Base-by-base conservation (phyloP, 2,797 vertebrate species). In the Xenopus petersii region DNA sequence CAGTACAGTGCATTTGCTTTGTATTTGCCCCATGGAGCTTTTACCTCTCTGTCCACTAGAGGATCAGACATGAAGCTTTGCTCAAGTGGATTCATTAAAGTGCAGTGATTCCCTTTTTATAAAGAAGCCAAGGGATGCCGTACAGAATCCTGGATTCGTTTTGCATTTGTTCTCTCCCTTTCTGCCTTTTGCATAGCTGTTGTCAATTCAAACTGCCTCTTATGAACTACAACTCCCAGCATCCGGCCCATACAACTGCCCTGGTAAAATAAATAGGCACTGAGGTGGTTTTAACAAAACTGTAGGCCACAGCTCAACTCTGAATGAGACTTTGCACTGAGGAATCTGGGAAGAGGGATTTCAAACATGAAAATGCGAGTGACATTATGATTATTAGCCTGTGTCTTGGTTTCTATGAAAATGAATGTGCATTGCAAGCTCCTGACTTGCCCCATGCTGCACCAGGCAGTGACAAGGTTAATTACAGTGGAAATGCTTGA, bases 31-130 rank as follows among this genome's bases (percentile, higher is more conserved):
- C 82, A 71, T 80, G 79, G 82, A 88, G 92, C 87, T 79, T 79
- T 90, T 51, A 12, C 1, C 81, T 47, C 80, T 83, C 70, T 80
- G 83, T 81, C 90, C 94, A 80, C 91, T 92, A 93, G 93, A 89
- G 90, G 92, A 88, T 87, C 83, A 82, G 80, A 69, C 70, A 82
- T 74, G 76, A 79, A 26, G 81, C 73, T 80, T 48, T 66, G 82
- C 80, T 74, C 81, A 30, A 82, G 26, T 77, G 84, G 81, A 73
- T 80, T 84, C 68, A 82, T 64, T 82, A 63, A 67, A 70, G 81
- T 76, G 76, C 55, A 66, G 47, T 64, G 49, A 74, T 59, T 79
- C 76, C 58, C 58, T 70, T 75, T 30, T 74, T 77, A 81, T 60
- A 56, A 71, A 66, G 5, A 69, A 10, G 77, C 36, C 69, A 74